Base-by-base conservation (phyloP, 2,113 vertebrate genomes). In the Apeltes quadracus region DNA sequence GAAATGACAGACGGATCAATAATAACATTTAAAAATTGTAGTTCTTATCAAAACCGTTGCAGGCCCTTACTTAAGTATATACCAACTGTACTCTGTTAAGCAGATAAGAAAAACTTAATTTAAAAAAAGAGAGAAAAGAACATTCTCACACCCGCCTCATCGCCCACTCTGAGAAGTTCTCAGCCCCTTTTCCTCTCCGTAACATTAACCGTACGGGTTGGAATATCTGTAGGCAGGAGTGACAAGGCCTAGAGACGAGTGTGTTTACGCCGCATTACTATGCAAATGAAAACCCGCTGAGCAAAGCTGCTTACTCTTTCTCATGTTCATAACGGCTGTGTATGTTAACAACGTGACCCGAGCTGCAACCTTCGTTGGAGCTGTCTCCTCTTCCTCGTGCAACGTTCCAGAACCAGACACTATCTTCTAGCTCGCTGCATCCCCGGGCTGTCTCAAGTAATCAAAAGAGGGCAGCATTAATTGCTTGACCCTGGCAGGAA, bases 401-500 rank as follows among this genome's bases (percentile, higher is more conserved):
- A 44, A 34, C 16, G 39, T 66, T 81, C 59, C 54, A n/a, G 5
- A 29, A 71, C 59, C 5, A 64, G 77, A 82, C 69, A 23, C 56
- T 77, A 77, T 87, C 77, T 84, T 34, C 84, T 74, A 61, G 69
- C 38, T 72, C 41, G 78, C 70, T 72, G 63, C 67, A 79, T 79
- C 69, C 80, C 43, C 66, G 39, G 79, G 72, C 89, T 90, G 86
- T 86, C 85, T 83, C 55, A 67, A 68, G 64, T 70, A 87, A 90
- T 90, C 82, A 87, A 72, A 83, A 73, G 67, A 86, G 90, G 85
- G 84, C 84, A 83, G 87, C 85, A 90, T 92, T 90, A 92, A 92
- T 92, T 90, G 79, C 83, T 70, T 87, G 88, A 90, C 86, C 88
- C 87, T 90, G 89, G 87, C 88, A 84, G 64, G 64, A 74, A 85